phyloP scores from a whole-genome alignment of 2,797 vertebrate genomes.

The Cossypha heuglini region DNA sequence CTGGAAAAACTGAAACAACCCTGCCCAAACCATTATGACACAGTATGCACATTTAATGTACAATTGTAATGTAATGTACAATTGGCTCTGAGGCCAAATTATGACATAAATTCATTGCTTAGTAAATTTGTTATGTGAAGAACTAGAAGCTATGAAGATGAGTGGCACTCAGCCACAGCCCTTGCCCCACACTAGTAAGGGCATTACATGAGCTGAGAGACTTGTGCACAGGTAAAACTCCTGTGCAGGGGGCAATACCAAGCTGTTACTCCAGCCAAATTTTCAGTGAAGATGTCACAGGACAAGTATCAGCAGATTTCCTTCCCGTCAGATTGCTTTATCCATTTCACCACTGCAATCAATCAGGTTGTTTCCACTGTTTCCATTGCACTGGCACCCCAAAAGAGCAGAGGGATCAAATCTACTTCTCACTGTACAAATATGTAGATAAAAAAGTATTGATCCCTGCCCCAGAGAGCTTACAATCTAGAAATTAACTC shows the following conservation, averaged over 20 bases:
- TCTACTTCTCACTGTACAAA: background rate
- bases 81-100: background rate
- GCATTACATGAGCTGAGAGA: background rate
- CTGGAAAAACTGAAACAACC: background rate
- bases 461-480: conserved; percentile 49
- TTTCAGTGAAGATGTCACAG: background rate
- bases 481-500: conserved; percentile 46
- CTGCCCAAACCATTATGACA: background rate
- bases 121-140: background rate
- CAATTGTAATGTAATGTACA: background rate
- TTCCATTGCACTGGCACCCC: background rate
- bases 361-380: background rate
- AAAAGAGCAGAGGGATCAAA: background rate
- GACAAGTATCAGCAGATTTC: background rate
- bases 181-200: background rate
- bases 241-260: background rate
- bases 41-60: background rate
- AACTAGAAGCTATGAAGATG: background rate
- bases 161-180: background rate
- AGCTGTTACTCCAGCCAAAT: background rate
- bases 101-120: background rate
- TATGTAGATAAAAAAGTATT: background rate
- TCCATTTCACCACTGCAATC: background rate
- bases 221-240: background rate
- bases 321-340: background rate